These are phyloP conservation scores for Lepas anatifera DNA, from an alignment of 2,888 invertebrate genomes.

Conservation along the genomic window DNA sequence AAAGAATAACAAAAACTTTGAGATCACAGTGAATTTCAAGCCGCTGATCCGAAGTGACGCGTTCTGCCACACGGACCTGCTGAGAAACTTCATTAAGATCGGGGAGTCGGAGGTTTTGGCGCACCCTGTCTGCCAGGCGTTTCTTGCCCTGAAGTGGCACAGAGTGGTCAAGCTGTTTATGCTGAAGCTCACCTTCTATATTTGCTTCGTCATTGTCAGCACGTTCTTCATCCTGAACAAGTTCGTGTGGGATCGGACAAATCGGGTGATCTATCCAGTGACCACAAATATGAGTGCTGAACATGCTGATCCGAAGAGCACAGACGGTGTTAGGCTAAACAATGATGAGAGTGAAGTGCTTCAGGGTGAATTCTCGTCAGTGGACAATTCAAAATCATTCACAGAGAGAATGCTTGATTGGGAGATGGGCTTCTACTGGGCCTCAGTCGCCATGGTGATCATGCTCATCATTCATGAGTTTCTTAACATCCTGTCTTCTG, in stretches of 20 bases:
- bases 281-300: background rate
- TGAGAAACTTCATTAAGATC: conserved; percentile 42
- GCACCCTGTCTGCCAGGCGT: conserved; percentile 46
- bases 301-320: background rate
- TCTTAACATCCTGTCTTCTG: conserved; percentile 2
- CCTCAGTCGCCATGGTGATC: background rate
- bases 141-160: conserved; percentile 45
- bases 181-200: conserved; percentile 40
- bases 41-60: conserved; percentile 25
- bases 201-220: conserved; percentile 40
- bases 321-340: too few relatives aligned
- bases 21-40: conserved; percentile 40
- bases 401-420: background rate
- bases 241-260: conserved; percentile 19
- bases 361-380: background rate
- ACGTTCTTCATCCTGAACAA: conserved; percentile 36
- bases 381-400: too few relatives aligned
- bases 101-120: conserved; percentile 41
- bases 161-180: conserved; percentile 44
- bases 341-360: background rate
- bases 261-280: background rate
- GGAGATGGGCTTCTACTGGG: background rate
- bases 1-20: conserved; percentile 36
- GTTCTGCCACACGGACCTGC: conserved; percentile 38
- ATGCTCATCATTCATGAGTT: background rate